Conservation (phyloP, 2,113 vertebrate genomes). For the Tautogolabrus adspersus region DNA sequence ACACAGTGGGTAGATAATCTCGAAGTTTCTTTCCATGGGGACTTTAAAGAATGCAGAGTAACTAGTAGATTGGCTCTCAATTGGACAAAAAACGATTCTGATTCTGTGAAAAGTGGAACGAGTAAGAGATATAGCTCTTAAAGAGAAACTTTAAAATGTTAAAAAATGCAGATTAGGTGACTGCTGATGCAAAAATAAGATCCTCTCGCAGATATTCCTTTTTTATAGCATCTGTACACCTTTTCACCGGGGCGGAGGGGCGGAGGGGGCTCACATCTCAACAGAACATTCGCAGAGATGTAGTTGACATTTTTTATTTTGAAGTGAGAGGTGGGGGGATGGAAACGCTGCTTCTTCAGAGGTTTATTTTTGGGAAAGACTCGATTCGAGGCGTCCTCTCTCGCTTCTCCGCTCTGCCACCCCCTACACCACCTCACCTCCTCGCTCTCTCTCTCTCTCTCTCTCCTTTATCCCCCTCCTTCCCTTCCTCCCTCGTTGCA, state of each 20-base stretch:
- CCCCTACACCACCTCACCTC: background rate
- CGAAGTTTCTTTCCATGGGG: too few species aligned
- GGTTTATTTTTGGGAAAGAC: constrained; percentile 67
- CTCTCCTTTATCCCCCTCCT: constrained; percentile 25
- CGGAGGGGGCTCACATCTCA: background rate
- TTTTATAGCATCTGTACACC: background rate
- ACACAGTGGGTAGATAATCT: too few species aligned
- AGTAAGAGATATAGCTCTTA: background rate
- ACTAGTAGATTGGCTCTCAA: too few species aligned
- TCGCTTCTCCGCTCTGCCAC: background rate
- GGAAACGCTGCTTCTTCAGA: constrained; percentile 20
- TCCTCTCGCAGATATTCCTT: background rate
- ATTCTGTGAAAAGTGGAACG: too few species aligned
- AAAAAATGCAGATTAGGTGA: background rate
- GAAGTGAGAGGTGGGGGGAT: background rate
- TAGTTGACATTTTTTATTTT: constrained; percentile 13
- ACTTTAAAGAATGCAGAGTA: too few species aligned
- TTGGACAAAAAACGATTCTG: too few species aligned
- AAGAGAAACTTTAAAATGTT: background rate
- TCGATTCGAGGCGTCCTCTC: constrained; percentile 19
- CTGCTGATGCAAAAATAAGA: background rate
- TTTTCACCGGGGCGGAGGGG: background rate
- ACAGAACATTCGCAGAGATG: background rate
- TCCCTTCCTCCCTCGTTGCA: constrained; percentile 31
- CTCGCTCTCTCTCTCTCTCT: constrained; percentile 6